Conservation (phyloP, 2,113 vertebrate genomes). For the Helogale parvula region DNA sequence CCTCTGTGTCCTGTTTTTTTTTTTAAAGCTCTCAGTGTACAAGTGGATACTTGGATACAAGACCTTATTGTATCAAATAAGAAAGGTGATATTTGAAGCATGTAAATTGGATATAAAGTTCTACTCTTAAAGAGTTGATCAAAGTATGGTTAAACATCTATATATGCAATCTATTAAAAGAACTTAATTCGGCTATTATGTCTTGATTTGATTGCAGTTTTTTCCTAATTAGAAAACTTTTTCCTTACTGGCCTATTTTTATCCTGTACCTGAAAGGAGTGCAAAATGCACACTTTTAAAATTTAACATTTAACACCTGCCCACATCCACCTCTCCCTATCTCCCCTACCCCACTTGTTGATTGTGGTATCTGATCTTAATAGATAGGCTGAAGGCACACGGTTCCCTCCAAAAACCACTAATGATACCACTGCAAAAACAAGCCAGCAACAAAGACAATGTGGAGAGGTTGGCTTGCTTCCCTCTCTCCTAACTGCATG, state of each 20-base stretch:
- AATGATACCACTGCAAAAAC: slow-evolving; percentile 86
- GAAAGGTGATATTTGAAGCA: slow-evolving; percentile 90
- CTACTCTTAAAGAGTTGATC: slow-evolving; percentile 91
- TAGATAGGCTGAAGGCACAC: slow-evolving; percentile 82
- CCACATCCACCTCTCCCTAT: slow-evolving; percentile 42
- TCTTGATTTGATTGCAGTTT: slow-evolving; percentile 79
- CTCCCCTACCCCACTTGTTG: slow-evolving; percentile 75
- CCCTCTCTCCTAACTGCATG: slow-evolving; percentile 83
- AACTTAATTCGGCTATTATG: slow-evolving; percentile 85
- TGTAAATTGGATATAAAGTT: slow-evolving; percentile 93
- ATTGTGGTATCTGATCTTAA: slow-evolving; percentile 85
- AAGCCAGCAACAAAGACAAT: slow-evolving; percentile 85
- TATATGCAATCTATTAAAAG: slow-evolving; percentile 95
- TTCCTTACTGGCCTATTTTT: slow-evolving; percentile 61
- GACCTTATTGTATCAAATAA: slow-evolving; percentile 91
- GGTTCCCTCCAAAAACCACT: slow-evolving; percentile 87
- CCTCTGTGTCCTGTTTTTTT: slow-evolving; percentile 90
- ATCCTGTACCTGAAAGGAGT: slow-evolving; percentile 62
- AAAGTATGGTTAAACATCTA: slow-evolving; percentile 93
- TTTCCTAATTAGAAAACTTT: slow-evolving; percentile 71
- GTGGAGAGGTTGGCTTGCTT: slow-evolving; percentile 82
- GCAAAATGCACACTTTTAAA: slow-evolving; percentile 72
- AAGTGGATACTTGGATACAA: slow-evolving; percentile 89
- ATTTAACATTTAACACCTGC: slow-evolving; percentile 35
- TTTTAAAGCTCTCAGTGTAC: slow-evolving; percentile 92